Conservation (phyloP, 1,140 invertebrate species). For the Ridgeia piscesae region DNA sequence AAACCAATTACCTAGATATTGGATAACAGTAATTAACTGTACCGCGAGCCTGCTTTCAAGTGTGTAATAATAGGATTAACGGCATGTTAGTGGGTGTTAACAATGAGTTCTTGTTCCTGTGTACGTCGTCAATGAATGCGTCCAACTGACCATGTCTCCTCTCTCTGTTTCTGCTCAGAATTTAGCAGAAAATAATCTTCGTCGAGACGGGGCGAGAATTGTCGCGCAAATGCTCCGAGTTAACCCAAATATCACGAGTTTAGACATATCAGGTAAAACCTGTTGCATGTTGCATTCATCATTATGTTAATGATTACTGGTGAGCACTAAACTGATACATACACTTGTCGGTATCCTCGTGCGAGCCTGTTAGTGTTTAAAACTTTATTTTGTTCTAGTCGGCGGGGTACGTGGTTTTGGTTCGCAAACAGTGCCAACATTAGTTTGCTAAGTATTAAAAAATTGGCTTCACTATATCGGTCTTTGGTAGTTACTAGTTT, state of each 20-base stretch:
- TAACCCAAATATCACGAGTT: not conserved
- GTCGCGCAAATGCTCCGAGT: not conserved
- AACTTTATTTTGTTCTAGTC: not conserved
- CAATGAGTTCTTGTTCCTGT: not conserved
- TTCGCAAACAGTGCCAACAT: not conserved
- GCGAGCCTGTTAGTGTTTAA: not conserved
- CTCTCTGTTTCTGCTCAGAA: not conserved
- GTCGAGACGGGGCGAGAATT: not conserved
- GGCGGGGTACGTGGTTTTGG: not conserved
- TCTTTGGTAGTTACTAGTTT: too few species aligned
- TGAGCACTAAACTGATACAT: not conserved
- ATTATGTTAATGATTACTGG: not conserved
- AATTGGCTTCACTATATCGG: too few species aligned
- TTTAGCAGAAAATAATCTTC: slow-evolving; percentile 1
- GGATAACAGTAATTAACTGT: not conserved
- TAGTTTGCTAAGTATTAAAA: too few species aligned
- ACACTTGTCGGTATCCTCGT: not conserved
- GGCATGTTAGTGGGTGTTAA: not conserved
- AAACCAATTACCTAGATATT: not conserved
- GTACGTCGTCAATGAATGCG: not conserved
- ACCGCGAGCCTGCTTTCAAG: not conserved
- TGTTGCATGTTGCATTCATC: not conserved
- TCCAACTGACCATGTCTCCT: not conserved
- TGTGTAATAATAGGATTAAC: not conserved
- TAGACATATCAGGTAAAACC: slow-evolving; percentile 11